Base-by-base conservation (phyloP, 2,797 vertebrate species). In the Acanthiza pusilla region DNA sequence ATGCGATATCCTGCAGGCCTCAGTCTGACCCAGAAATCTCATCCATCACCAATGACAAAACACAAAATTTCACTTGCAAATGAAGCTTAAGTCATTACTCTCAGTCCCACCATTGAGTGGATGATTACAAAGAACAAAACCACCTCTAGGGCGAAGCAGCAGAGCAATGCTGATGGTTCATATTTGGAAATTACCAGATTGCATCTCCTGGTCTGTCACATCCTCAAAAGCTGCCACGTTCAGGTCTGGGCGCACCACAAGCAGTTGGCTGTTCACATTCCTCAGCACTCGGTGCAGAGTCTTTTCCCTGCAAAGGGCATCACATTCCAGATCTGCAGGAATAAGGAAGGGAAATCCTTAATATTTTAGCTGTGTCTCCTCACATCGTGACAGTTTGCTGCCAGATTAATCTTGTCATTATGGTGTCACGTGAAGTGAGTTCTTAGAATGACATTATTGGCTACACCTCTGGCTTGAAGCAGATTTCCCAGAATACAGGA, bases 191-290 rank as follows among this genome's bases (percentile, higher is more conserved):
- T 30, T 97, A 97, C 97, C 97, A 5, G 26, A 27, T n/a, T 45
- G 38, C 83, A 96, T 84, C 88, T 97, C 96, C 54, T 88, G 63
- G 38, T 96, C 91, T 13, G 96, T 94, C 51, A 96, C 93, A 1
- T 72, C 4, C 50, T 97, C 94, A 45, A 97, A 97, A 20, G 71
- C 93, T 25, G 96, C 94, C n/a, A 50, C 2, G 12, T 93, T 55
- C 18, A 90, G 68, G 21, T 92, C 81, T 0, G 94, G 94, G 7
- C 54, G 85, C 29, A 94, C 94, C 58, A 97, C 84, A 5, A 97
- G 94, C 72, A 97, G 7, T 0, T 95, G 91, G 84, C 96, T 97
- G 1, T 95, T 45, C 2, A 78, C 80, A 0, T 96, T 97, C 34
- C 96, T 85, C 45, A 97, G 92, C 72, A 97, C 67, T 18, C 51